phyloP scores from a whole-genome alignment of 2,888 invertebrate species.

The Philhelius pedissequus region DNA sequence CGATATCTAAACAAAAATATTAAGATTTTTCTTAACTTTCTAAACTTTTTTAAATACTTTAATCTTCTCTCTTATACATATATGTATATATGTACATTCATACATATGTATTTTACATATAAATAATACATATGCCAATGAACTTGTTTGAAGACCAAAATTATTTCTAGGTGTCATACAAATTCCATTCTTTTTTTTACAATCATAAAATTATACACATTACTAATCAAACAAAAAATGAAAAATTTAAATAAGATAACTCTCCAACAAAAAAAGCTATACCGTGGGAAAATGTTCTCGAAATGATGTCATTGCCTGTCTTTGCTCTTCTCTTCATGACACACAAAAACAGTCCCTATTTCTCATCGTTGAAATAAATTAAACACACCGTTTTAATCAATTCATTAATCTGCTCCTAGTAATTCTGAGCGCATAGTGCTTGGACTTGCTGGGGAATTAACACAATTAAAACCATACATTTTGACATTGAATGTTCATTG shows the following conservation, averaged over 20 bases:
- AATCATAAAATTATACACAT: not conserved
- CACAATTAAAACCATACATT: slow-evolving; percentile 38
- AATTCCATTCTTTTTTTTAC: too few species aligned
- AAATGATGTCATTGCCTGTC: not conserved
- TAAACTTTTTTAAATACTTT: too few species aligned
- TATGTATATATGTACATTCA: too few species aligned
- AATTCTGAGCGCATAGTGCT: slow-evolving; percentile 25
- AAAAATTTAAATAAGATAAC: not conserved
- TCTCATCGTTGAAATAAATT: not conserved
- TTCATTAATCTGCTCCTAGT: slow-evolving; percentile 45
- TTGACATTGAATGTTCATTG: slow-evolving; percentile 39
- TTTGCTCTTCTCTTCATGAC: not conserved
- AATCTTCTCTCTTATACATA: too few species aligned
- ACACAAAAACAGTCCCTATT: not conserved
- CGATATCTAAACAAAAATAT: too few species aligned
- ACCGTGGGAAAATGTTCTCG: not conserved
- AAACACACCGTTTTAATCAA: slow-evolving; percentile 38
- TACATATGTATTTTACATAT: too few species aligned
- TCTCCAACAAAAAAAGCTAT: not conserved
- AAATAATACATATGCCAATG: too few species aligned
- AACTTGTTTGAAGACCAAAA: too few species aligned
- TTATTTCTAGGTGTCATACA: too few species aligned
- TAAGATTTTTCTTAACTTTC: too few species aligned
- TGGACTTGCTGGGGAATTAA: slow-evolving; percentile 16
- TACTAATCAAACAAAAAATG: not conserved